A percentile compares a stretch with the other conserved stretches of the same genome.
These are phyloP conservation scores for Falco concolor DNA, from an alignment of 2,797 vertebrate genomes.

Conservation along the genomic window DNA sequence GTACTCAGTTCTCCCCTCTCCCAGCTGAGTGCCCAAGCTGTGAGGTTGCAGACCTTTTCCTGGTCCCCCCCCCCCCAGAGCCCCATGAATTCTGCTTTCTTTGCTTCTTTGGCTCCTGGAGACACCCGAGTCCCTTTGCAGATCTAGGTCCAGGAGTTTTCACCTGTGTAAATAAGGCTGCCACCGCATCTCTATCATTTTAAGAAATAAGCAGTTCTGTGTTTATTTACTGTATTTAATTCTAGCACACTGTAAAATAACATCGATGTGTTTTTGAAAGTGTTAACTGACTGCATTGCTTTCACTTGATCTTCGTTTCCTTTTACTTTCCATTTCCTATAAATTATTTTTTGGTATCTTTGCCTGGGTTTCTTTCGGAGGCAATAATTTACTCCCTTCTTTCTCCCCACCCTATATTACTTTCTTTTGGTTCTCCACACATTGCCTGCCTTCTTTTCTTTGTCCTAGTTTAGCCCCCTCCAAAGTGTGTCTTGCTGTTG, in stretches of 20 bases:
- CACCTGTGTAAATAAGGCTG: conserved; percentile 61
- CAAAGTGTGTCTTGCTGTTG: neutral
- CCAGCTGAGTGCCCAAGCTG: conserved; percentile 25
- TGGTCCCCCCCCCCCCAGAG: neutral
- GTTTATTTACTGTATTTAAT: conserved; percentile 59
- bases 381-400: neutral
- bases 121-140: conserved; percentile 43
- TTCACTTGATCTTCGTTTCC: conserved; percentile 11
- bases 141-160: conserved; percentile 27
- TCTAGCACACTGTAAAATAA: conserved; percentile 52
- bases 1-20: neutral
- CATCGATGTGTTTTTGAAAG: conserved; percentile 32
- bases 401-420: neutral
- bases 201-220: conserved; percentile 43
- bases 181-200: conserved; percentile 44
- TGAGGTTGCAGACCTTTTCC: conserved; percentile 20
- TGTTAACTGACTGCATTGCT: neutral
- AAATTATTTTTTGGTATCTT: neutral
- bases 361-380: neutral
- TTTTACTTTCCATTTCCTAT: conserved; percentile 21
- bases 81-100: conserved; percentile 47
- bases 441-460: neutral
- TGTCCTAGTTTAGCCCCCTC: neutral
- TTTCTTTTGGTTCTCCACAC: neutral
- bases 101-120: conserved; percentile 23